Conservation (phyloP, 2,888 invertebrate genomes). For the Ypsolopha sequella region DNA sequence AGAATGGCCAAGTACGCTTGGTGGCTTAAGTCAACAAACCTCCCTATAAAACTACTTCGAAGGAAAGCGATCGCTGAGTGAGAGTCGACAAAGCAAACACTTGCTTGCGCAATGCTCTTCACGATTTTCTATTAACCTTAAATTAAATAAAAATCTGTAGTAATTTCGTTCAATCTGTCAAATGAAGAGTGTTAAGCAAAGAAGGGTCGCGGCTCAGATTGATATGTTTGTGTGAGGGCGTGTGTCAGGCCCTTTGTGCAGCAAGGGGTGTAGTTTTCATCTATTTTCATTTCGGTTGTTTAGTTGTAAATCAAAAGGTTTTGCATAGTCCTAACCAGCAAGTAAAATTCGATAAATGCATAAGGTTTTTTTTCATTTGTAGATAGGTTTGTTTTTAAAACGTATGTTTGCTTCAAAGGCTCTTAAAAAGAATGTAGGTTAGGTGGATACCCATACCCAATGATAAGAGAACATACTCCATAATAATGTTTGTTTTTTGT, state of each 20-base stretch:
- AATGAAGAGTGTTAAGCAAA: slow-evolving; percentile 68
- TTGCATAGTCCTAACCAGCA: neutral
- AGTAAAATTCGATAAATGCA: too few relatives aligned
- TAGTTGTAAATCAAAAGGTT: neutral
- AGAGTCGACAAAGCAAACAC: slow-evolving; percentile 40
- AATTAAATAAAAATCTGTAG: slow-evolving; percentile 64
- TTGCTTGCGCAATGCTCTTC: slow-evolving; percentile 24
- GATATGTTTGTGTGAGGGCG: slow-evolving; percentile 36
- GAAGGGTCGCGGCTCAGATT: slow-evolving; percentile 46
- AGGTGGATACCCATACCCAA: too few relatives aligned
- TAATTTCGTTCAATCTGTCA: slow-evolving; percentile 68
- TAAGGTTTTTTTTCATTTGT: too few relatives aligned
- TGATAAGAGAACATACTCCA: too few relatives aligned
- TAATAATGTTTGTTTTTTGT: too few relatives aligned
- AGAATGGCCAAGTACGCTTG: slow-evolving; percentile 33
- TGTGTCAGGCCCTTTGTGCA: slow-evolving; percentile 37
- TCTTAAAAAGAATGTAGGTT: too few relatives aligned
- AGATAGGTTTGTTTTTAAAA: too few relatives aligned
- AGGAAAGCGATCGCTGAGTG: slow-evolving; percentile 33
- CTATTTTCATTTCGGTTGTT: slow-evolving; percentile 1
- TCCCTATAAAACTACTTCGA: slow-evolving; percentile 64
- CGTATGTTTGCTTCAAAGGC: too few relatives aligned
- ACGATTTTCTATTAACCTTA: slow-evolving; percentile 48
- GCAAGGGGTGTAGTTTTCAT: slow-evolving; percentile 6
- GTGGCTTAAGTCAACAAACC: slow-evolving; percentile 48